Conservation (phyloP, 2,888 invertebrate species). For the Xylota sylvarum region DNA sequence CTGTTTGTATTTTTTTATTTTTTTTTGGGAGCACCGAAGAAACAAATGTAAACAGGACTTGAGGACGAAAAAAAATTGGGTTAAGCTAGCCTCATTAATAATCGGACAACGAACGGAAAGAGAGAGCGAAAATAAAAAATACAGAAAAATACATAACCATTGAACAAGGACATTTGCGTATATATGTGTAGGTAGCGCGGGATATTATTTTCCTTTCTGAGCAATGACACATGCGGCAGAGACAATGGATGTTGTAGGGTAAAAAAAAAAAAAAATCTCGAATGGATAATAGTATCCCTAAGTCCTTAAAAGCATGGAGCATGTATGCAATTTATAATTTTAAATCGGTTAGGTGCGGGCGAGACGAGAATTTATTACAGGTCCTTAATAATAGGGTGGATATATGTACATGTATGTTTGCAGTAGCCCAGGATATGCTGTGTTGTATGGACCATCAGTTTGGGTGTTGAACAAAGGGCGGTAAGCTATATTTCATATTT, state of each 20-base stretch:
- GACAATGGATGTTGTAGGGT: constrained; percentile 25
- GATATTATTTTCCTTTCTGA: constrained; percentile 19
- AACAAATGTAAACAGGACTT: constrained; percentile 68
- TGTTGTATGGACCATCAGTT: neutral
- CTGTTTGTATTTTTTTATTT: neutral
- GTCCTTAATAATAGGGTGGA: constrained; percentile 46
- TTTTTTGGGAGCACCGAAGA: constrained; percentile 9
- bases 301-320: constrained; percentile 58
- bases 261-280: constrained; percentile 25
- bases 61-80: constrained; percentile 46
- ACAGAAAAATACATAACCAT: neutral
- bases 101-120: constrained; percentile 55
- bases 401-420: constrained; percentile 11
- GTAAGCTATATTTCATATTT: neutral
- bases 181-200: constrained; percentile 2
- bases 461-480: neutral
- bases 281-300: constrained; percentile 48
- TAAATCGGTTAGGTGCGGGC: constrained; percentile 62
- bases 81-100: constrained; percentile 76
- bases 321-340: constrained; percentile 71
- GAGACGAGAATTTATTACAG: constrained; percentile 55
- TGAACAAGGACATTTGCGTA: constrained; percentile 50
- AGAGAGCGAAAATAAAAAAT: constrained; percentile 10
- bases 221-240: constrained; percentile 48
- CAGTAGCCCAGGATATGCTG: constrained; percentile 8